A percentile compares a stretch with the other conserved stretches of the same genome.
Evolutionary conservation across 2,797 vertebrate genomes (phyloP).

Genomic region (Microcaecilia unicolor): DNA sequence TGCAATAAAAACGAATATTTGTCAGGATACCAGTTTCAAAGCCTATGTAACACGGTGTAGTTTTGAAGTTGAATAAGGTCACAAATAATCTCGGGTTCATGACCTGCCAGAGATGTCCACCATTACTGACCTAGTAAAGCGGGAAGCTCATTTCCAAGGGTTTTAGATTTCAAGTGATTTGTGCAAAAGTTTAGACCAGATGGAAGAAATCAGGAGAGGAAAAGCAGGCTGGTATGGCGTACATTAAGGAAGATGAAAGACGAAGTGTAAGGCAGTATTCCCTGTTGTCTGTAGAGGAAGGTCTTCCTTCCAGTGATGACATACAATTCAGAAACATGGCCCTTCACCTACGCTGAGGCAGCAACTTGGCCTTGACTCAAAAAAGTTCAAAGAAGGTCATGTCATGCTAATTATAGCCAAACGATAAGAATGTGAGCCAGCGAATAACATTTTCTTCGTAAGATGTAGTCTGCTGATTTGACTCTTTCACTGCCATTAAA

Average conservation of each 20-base stretch:
- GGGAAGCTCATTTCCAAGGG: slow-evolving; percentile 24
- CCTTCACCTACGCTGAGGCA: slow-evolving; percentile 1
- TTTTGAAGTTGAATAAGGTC: slow-evolving; percentile 18
- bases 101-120: slow-evolving; percentile 26
- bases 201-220: slow-evolving; percentile 37
- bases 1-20: slow-evolving; percentile 30
- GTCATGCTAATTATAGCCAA: no score
- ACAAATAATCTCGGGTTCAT: slow-evolving; percentile 18
- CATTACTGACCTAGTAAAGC: slow-evolving; percentile 15
- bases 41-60: slow-evolving; percentile 10
- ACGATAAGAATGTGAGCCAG: no score
- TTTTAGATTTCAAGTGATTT: slow-evolving; percentile 39
- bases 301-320: neutral
- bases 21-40: slow-evolving; percentile 42
- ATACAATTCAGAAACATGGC: neutral
- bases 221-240: slow-evolving; percentile 20
- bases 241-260: slow-evolving; percentile 35
- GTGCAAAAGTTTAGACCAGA: slow-evolving; percentile 30
- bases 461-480: no score
- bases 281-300: slow-evolving; percentile 10
- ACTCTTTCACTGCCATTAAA: no score
- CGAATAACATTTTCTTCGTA: no score
- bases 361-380: slow-evolving; percentile 3
- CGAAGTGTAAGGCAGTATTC: slow-evolving; percentile 20
- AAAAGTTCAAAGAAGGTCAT: neutral